Base-by-base conservation (phyloP, 1,140 invertebrate genomes). In the Aphidius ervi region DNA sequence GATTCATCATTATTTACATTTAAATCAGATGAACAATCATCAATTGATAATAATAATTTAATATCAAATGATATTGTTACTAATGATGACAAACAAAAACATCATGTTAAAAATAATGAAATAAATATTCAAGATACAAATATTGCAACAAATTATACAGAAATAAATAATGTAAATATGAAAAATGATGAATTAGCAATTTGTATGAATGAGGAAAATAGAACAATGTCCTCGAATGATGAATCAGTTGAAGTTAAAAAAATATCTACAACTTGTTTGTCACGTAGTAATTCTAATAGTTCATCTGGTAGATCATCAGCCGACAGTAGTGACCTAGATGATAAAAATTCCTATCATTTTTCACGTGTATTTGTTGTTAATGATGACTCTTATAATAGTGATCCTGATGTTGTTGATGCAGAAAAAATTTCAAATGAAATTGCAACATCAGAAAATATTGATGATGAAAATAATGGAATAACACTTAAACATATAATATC, bases 321-420 rank as follows among this genome's bases (percentile, higher is more conserved):
- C n/a, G 86, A 85, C 43, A 85, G 86, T 64, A 87, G 83, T 39
- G 85, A 87, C 53, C 82, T 85, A 3, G 85, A 86, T 6, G 85
- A 86, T 20, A 80, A 81, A n/a, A 85, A 86, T 9, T 81, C 85
- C 0, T 84, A 86, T 9, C 80, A 83, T 20, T 91, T 90, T 69
- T 89, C 88, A 1, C 82, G 86, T 16, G 87, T 90, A 0, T 89
- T 90, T 67, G 83, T 90, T 0, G 87, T 91, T 2, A 91, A 91
- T 67, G 84, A 85, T 6, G 83, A 84, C 48, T 83, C 84, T 40
- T 82, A 86, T 0, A 87, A 84, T 7, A 87, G 87, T 6, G 80
- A 84, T 9, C 85, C 79, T 5, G 71, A 78, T 54, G 74, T 82
- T 50, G 80, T 82, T 42, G 78, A 81, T 63, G 82, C 80, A 16